Percentiles rank a stretch among this genome's conserved stretches.
Evolutionary conservation across 2,888 invertebrate genomes (phyloP).

Genomic region (Eupithecia tripunctaria): DNA sequence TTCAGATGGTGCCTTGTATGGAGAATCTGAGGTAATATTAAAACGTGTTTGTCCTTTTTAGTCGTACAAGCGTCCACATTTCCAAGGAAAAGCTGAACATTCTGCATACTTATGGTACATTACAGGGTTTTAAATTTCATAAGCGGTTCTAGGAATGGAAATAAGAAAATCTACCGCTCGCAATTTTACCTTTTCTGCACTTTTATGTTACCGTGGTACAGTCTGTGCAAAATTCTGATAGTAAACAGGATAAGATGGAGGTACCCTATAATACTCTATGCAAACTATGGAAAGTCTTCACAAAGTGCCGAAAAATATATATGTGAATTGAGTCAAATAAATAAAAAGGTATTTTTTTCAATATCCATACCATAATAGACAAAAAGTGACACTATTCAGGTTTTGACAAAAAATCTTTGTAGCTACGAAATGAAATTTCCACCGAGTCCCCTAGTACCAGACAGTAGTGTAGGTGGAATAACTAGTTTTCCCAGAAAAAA

Average conservation of each 20-base stretch:
- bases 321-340: neutral
- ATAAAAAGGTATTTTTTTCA: neutral
- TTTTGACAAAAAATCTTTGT: too few species aligned
- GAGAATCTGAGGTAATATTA: neutral
- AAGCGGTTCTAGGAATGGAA: slow-evolving; percentile 15
- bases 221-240: neutral
- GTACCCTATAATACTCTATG: too few species aligned
- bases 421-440: too few species aligned
- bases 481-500: too few species aligned
- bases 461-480: too few species aligned
- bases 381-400: too few species aligned
- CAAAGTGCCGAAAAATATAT: too few species aligned
- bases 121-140: slow-evolving; percentile 16
- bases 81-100: neutral
- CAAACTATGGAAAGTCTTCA: too few species aligned
- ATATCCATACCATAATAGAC: too few species aligned
- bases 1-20: neutral
- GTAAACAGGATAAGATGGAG: too few species aligned
- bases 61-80: slow-evolving; percentile 6
- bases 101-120: slow-evolving; percentile 2
- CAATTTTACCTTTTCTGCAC: slow-evolving; percentile 18
- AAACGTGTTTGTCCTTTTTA: neutral
- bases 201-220: slow-evolving; percentile 1
- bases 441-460: too few species aligned
- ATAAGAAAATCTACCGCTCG: slow-evolving; percentile 5